Evolutionary conservation across 37 sponge, comb jelly and placozoan species (phyloP), one percentile per base, ranked within the genome.

Genomic region (Theonella swinhoei): DNA sequence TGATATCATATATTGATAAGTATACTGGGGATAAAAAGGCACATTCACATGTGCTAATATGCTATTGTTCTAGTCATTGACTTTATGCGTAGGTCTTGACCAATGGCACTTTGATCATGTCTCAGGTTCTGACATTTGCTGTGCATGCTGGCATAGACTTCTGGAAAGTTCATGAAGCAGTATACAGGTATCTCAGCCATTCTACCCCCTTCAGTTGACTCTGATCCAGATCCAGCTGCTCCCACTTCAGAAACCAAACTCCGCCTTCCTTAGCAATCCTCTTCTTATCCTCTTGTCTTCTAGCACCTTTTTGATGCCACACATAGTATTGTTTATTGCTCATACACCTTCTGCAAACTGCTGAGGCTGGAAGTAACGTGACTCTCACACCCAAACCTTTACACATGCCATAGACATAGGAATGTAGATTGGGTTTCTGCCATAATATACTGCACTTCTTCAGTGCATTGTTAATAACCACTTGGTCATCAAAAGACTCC

Each of bases 401-500:
- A 63, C 78, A 78, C 39, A 24, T 39, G 4, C 71, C 72, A 20
- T 68, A 33, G 4, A 39, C 68, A 3, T 24, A 23, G 31, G 32
- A 7, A 32, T 29, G 5, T 3, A 25, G 20, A 20, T 24, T 31
- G 3, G 58, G 58, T 5, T 25, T 41, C 28, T 26, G 14, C 82
- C 82, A 81, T 22, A 11, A 4, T 14, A 81, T 81, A 35, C 62
- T 26, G 28, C 82, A 81, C 30, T 32, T 26, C 0, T 71, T 25
- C 42, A 88, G 67, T 14, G 78, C 82, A 30, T 81, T 58, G 72
- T 88, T 88, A 59, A 88, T 31, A 30, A 24, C 68, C 0, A 81
- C 83, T 58, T 88, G 88, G 68, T 88, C 88, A 58, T 88, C 88
- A 47, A 68, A 28, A 11, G 39, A 19, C 2, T 31, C 2, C 29